Evolutionary conservation across 2,113 vertebrate genomes (phyloP).

Genomic region (Rhizomys pruinosus): DNA sequence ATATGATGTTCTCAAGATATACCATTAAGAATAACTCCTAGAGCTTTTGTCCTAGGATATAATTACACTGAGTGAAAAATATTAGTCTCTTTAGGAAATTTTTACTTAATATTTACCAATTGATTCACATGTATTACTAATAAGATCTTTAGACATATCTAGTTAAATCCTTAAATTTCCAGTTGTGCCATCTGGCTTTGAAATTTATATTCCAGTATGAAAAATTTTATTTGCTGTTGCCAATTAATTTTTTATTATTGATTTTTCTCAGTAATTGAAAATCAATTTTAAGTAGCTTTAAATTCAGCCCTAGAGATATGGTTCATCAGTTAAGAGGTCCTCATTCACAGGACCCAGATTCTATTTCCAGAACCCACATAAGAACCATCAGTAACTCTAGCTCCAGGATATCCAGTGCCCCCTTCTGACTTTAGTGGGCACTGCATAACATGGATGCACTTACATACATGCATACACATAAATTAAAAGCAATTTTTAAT

Average conservation of each 20-base stretch:
- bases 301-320: too few species aligned
- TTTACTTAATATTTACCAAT: conserved; percentile 30
- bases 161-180: conserved; percentile 12
- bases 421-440: too few species aligned
- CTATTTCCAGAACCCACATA: too few species aligned
- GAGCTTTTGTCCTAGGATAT: background rate
- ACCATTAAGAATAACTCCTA: background rate
- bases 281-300: too few species aligned
- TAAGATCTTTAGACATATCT: background rate
- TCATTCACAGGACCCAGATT: too few species aligned
- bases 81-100: background rate
- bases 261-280: conserved; percentile 8
- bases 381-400: too few species aligned
- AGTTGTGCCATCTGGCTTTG: background rate
- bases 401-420: too few species aligned
- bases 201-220: background rate
- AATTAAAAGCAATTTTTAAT: conserved; percentile 13
- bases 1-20: background rate
- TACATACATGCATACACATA: too few species aligned
- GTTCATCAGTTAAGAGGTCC: too few species aligned
- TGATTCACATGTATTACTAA: background rate
- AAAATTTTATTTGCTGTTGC: background rate
- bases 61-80: background rate
- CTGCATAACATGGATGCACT: too few species aligned
- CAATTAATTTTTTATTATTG: conserved; percentile 33